Base-by-base conservation (phyloP, 2,888 invertebrate species). In the Asteroscopus sphinx region DNA sequence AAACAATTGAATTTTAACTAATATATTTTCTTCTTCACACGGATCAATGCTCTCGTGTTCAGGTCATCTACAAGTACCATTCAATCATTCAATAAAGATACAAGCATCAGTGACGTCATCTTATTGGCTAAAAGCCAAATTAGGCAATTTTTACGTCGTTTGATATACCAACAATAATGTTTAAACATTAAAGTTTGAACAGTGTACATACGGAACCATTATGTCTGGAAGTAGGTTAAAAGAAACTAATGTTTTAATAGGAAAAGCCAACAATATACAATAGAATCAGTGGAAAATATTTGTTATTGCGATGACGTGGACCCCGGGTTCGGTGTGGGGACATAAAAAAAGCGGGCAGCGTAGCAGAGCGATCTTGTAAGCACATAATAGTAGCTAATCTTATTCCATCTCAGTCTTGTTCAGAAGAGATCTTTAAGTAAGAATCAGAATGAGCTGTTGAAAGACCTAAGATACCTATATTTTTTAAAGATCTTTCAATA, bases 231-330 rank as follows among this genome's bases (percentile, higher is more conserved):
- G 86, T 86, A 84, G 87, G 88, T 87, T 88, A 72, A 81, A 79
- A 83, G 86, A 88, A 88, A 86, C 85, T 83, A 82, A 82, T 82
- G 83, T 86, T 91, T 90, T 89, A 90, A 91, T 88, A 87, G 85
- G 85, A 86, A 90, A 88, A 86, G 87, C 83, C 81, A 91, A 91
- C 90, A 91, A 86, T 83, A 89, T 87, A 86, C 88, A 88, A 88
- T 87, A 85, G 85, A 85, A 82, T 80, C 85, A 80, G 85, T 88
- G 90, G 88, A 91, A 92, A 91, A 90, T 91, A 90, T 91, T 89
- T 88, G 88, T 84, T 87, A 81, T 80, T 81, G 75, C 81, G 83
- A 87, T 91, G 89, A 91, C 87, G 90, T 88, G 81, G 69, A 63
- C 77, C 55, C 71, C 51, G 40, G 39, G 49, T 25, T 37, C 55